Base-by-base conservation (phyloP, 2,888 invertebrate species). In the Lamellibrachia columna region DNA sequence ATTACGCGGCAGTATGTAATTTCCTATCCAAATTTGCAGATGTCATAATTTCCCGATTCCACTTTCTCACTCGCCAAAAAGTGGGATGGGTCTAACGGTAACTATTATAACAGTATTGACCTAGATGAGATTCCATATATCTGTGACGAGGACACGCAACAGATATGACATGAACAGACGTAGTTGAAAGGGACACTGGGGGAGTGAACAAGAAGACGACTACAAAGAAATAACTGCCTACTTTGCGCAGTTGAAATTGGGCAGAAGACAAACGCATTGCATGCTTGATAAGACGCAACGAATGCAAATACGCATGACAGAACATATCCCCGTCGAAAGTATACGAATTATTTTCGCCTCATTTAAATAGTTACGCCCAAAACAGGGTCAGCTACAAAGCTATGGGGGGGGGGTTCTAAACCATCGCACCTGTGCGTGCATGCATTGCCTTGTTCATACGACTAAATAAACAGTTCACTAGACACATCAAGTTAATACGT, bases 281-380 rank as follows among this genome's bases (percentile, higher is more conserved):
- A 75, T n/a, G 75, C 75, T 22, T 22, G 75, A 22, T 22, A 75
- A 75, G 3, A 22, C 75, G 2, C 75, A 22, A 4, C 15, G 22
- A 55, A 22, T n/a, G n/a, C 40, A 75, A 22, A 2, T n/a, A 22
- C 22, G 22, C 75, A 75, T 22, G 75, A 75, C 22, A 75, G 75
- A 6, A 75, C 75, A 75, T 75, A 75, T 75, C 75, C 75, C 75
- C 58, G 15, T 11, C 75, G 22, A 75, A 75, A n/a, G 22, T 75
- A 75, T 75, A 75, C 75, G 75, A 75, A 75, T 75, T 75, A 75
- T 75, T 75, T 75, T n/a, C 75, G 75, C 75, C 75, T 75, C 75
- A 75, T 75, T 6, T 22, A 60, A 75, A 75, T 75, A 15, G 75
- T 75, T 75, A 75, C 75, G 75, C 75, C 75, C 75, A 75, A 75